Conservation (phyloP, 2,113 vertebrate genomes). For the Vombatus ursinus region DNA sequence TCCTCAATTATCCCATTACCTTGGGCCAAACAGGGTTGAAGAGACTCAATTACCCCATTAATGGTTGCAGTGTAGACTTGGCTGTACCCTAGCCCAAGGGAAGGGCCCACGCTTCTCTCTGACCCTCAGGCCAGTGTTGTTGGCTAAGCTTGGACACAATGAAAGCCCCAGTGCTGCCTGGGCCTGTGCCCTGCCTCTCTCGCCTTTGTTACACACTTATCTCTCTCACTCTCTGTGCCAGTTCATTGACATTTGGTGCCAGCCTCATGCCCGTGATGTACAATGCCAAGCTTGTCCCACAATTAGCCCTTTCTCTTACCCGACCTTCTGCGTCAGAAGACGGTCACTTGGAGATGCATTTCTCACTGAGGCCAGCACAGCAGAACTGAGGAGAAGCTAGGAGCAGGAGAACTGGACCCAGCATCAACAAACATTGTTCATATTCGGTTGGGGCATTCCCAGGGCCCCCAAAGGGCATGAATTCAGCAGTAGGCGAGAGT, state of each 20-base stretch:
- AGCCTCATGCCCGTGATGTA: not conserved
- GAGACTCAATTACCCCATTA: not conserved
- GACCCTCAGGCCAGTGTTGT: not conserved
- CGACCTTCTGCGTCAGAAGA: not conserved
- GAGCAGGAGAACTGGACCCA: no score
- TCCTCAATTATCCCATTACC: not conserved
- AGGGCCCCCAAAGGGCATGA: no score
- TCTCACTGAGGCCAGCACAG: no score
- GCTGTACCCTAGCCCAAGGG: not conserved
- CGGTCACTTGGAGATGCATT: not conserved
- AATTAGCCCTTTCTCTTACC: not conserved
- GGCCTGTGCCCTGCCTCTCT: not conserved
- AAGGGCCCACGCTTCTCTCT: not conserved
- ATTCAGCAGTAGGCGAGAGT: no score
- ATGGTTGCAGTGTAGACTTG: not conserved
- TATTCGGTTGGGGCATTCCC: no score
- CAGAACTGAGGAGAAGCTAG: no score
- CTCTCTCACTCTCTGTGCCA: no score
- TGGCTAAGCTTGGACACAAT: not conserved
- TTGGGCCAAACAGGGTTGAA: not conserved
- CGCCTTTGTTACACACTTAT: no score
- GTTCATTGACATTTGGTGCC: no score
- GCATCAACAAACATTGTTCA: no score
- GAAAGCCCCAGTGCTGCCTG: not conserved
- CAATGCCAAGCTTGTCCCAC: not conserved